phyloP scores from a whole-genome alignment of 1,140 invertebrate genomes.

The Drosophila albomicans region DNA sequence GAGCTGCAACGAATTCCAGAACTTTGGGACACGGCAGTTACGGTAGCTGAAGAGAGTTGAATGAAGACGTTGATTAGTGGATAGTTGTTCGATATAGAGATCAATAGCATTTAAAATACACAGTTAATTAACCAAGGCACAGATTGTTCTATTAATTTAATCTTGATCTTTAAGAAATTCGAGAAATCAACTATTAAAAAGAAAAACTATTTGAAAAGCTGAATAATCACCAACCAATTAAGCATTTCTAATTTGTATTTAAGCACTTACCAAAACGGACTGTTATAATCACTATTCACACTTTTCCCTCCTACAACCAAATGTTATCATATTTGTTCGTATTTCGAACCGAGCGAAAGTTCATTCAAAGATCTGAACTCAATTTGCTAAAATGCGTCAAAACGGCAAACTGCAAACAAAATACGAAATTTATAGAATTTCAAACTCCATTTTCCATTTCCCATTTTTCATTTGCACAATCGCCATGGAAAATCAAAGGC shows the following conservation, averaged over 20 bases:
- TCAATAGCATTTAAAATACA: not conserved
- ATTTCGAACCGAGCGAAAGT: constrained; percentile 22
- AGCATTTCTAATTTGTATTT: not conserved
- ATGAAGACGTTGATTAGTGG: not conserved
- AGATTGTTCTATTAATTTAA: not conserved
- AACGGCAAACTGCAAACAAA: constrained; percentile 65
- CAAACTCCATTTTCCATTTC: constrained; percentile 50
- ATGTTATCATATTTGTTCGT: constrained; percentile 57
- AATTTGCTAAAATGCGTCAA: constrained; percentile 67
- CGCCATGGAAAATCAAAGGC: constrained; percentile 23
- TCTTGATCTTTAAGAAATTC: not conserved
- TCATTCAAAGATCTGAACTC: constrained; percentile 58
- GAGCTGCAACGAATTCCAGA: constrained; percentile 5
- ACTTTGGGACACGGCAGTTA: not conserved
- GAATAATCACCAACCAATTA: not conserved
- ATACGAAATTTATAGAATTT: constrained; percentile 81
- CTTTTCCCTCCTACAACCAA: constrained; percentile 53
- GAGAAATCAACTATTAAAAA: too few relatives aligned
- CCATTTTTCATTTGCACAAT: constrained; percentile 40
- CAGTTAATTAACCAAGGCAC: not conserved
- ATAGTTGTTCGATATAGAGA: not conserved
- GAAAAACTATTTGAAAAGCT: not conserved
- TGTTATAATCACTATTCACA: constrained; percentile 42
- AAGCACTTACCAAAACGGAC: not conserved
- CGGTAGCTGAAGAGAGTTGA: constrained; percentile 3